Evolutionary conservation across 2,113 vertebrate genomes (phyloP).

Genomic region (Tupaia tana): DNA sequence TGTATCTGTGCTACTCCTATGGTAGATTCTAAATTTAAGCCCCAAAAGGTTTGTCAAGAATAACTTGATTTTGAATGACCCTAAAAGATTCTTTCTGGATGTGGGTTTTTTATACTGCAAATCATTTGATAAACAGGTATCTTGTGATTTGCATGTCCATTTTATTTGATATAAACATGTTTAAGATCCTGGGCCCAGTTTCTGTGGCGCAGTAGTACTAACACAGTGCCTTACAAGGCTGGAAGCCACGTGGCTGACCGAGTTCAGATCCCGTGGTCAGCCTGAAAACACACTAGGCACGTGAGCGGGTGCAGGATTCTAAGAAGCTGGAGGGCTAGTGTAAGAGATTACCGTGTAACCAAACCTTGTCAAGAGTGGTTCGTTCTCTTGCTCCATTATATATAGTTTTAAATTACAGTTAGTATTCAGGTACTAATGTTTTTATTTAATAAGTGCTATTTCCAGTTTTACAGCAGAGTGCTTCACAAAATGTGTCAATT

Average conservation of each 20-base stretch:
- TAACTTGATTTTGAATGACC: slow-evolving; percentile 17
- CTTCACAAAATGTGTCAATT: slow-evolving; percentile 14
- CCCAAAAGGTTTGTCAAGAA: neutral
- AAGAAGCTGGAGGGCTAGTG: too few relatives aligned
- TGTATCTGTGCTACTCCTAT: neutral
- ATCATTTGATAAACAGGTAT: neutral
- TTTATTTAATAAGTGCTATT: slow-evolving; percentile 12
- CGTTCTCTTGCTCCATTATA: too few relatives aligned
- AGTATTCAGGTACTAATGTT: neutral
- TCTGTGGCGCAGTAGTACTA: too few relatives aligned
- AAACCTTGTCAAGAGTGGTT: too few relatives aligned
- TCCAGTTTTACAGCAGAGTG: slow-evolving; percentile 22
- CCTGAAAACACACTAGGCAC: too few relatives aligned
- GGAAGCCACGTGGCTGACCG: too few relatives aligned
- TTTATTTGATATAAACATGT: neutral
- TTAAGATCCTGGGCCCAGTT: neutral
- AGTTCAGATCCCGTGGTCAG: too few relatives aligned
- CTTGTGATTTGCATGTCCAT: neutral
- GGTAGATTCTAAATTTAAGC: neutral
- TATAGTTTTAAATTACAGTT: neutral
- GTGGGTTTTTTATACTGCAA: neutral
- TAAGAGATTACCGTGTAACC: too few relatives aligned
- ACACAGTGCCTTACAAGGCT: too few relatives aligned
- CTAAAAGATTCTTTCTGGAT: neutral
- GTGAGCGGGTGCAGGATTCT: too few relatives aligned